A percentile compares a stretch with the other conserved stretches of the same genome.
phyloP scores from a whole-genome alignment of 2,888 invertebrate species.

The Agonum fuliginosum region DNA sequence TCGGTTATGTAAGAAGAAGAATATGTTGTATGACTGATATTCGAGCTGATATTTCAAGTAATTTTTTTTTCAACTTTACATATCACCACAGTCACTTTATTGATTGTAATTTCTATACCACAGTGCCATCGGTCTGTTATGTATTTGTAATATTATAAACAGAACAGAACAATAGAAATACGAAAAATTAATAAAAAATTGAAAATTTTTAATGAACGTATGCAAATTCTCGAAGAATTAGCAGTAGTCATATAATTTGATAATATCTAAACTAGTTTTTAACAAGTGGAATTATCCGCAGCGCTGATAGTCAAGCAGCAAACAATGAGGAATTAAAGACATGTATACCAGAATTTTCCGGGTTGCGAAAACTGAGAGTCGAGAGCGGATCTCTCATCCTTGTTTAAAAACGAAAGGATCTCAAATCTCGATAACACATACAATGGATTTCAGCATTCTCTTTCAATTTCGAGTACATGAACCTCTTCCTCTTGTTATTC shows the following conservation, averaged over 20 bases:
- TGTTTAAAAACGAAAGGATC: conserved; percentile 43
- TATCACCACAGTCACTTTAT: too few species aligned
- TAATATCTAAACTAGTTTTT: conserved; percentile 26
- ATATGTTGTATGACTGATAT: too few species aligned
- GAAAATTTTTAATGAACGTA: not conserved
- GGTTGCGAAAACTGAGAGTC: conserved; percentile 24
- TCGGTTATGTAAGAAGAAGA: too few species aligned
- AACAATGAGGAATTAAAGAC: conserved; percentile 3
- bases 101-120: too few species aligned
- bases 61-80: too few species aligned
- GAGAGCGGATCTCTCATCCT: conserved; percentile 4
- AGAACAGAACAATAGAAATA: too few species aligned
- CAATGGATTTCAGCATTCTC: conserved; percentile 45
- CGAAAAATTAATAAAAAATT: too few species aligned
- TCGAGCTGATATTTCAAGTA: too few species aligned
- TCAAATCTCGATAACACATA: conserved; percentile 14
- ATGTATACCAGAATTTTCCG: conserved; percentile 14
- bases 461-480: conserved; percentile 2
- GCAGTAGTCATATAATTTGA: conserved; percentile 13
- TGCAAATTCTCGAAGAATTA: conserved; percentile 6
- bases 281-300: conserved; percentile 8
- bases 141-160: too few species aligned
- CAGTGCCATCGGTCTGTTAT: too few species aligned
- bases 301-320: not conserved
- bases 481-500: conserved; percentile 14